Evolutionary conservation across 1,140 invertebrate species (phyloP), one percentile per base, ranked within the genome.

Genomic region (Popillia japonica): DNA sequence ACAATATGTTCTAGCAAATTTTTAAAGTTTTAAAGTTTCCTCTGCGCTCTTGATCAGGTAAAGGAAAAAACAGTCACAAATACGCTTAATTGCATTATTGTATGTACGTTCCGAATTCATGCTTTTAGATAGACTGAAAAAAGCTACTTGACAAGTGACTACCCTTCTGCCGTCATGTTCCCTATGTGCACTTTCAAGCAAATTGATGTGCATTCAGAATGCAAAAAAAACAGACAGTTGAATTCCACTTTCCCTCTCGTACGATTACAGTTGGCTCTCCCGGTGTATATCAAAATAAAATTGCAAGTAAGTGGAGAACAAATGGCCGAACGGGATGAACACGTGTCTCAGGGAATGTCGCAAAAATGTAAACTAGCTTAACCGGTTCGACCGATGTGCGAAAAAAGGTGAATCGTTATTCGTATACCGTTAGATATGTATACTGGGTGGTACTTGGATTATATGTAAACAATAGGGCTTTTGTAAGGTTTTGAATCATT

Each of bases 201-300:
- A 55, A 55, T 55, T 55, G 48, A 55, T 55, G 17, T 55, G 48
- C 48, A 55, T 55, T 55, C 48, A 55, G 48, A 55, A 55, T 55
- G 48, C 48, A 55, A 55, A 55, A 34, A n/a, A 55, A 55, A 14
- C 2, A 55, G 48, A n/a, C 48, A 55, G 48, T 55, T 55, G 48
- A 55, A 55, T 55, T 55, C 48, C 48, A 55, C 48, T 55, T 55
- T 55, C 48, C 48, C 48, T 55, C 48, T 55, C 48, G n/a, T 3
- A 17, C 17, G 17, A 55, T 55, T 55, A 17, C 48, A n/a, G 48
- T 55, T 17, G 48, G 6, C 48, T 55, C 48, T 55, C 48, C 48
- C 17, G 48, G 17, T 55, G 48, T 55, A 17, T 55, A 55, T 55
- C 48, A n/a, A 55, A 55, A 55, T 55, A 55, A 55, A 55, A 55